Base-by-base conservation (phyloP, 2,113 vertebrate genomes). In the Entelurus aequoreus region DNA sequence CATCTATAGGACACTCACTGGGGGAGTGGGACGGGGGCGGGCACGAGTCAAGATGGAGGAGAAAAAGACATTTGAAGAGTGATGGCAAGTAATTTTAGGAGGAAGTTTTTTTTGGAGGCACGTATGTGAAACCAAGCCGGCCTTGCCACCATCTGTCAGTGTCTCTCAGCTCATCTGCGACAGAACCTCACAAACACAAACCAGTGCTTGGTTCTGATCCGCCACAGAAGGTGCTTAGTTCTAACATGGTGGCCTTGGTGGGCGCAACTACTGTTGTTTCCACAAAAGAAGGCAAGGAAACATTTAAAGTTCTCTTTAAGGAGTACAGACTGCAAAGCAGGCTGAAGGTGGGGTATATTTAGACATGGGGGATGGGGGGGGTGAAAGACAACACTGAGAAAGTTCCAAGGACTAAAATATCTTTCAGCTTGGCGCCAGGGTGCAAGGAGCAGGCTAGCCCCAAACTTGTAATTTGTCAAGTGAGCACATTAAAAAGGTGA, bases 381-480 rank as follows among this genome's bases (percentile, higher is more conserved):
- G 68, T 84, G 86, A 86, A 90, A 90, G 86, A 90, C 87, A 87
- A 88, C 80, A 85, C 88, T 83, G 69, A 89, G 86, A 77, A 78
- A 86, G 80, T 81, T 77, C 74, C 86, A 36, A 38, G 63, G 75
- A 80, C 81, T 66, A 87, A 88, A 83, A 88, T 86, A 87, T 87
- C 85, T 85, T 75, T 81, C 59, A 78, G 81, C 69, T 75, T 76
- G 66, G 79, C 60, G 79, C 74, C 87, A 88, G 83, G 28, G 74
- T 88, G 85, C 66, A 58, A 63, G 56, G 54, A 76, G 16, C 16
- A 21, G 51, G 9, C 28, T 19, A 49, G 5, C 21, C 5, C 14
- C 15, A 57, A 7, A 6, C 47, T 52, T 8, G 7, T 13, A 4
- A 36, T 48, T 14, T 62, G 47, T 11, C 14, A 16, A 5, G 50